Evolutionary conservation across 2,888 invertebrate species (phyloP), one percentile per base, ranked within the genome.

Genomic region (Hirtodrosophila trivittata): DNA sequence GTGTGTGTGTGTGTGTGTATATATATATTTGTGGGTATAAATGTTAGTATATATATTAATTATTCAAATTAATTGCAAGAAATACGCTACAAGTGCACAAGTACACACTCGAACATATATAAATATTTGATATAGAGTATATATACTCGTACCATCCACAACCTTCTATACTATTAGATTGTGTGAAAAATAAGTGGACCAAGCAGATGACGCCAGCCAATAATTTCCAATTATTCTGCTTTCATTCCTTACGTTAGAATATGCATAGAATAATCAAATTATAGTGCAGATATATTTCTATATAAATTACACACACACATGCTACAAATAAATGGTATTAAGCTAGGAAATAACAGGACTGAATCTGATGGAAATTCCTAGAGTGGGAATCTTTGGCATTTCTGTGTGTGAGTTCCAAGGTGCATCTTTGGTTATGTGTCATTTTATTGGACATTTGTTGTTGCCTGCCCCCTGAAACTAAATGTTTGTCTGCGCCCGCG

Each of bases 11-110:
- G n/a, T 58, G 33, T 38, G 1, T 13, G 41, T 55, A 33, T 70
- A 26, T 43, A 54, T 45, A 32, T 45, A 51, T 60, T 25, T 43
- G 32, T 57, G 38, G 57, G 49, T 60, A n/a, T n/a, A n/a, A n/a
- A 37, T 52, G 59, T 55, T 50, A 30, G 51, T 38, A 63, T 75
- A 69, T 66, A 78, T 82, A 83, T 80, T 86, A 86, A 86, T 83
- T 76, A 86, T 83, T 86, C 58, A 80, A 81, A 86, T 74, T 83
- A 81, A 86, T 83, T 83, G 76, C 70, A 66, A 59, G 51, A 60
- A 60, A 75, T 73, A 70, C 60, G 74, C 58, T 60, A 60, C 66
- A 59, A 71, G 62, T 77, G 62, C 49, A 57, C 60, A 25, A 35
- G 10, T 21, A n/a, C 12, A n/a, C 12, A 21, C 30, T 12, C 18